Base-by-base conservation (phyloP, 2,888 invertebrate genomes). In the Steinernema hermaphroditum region DNA sequence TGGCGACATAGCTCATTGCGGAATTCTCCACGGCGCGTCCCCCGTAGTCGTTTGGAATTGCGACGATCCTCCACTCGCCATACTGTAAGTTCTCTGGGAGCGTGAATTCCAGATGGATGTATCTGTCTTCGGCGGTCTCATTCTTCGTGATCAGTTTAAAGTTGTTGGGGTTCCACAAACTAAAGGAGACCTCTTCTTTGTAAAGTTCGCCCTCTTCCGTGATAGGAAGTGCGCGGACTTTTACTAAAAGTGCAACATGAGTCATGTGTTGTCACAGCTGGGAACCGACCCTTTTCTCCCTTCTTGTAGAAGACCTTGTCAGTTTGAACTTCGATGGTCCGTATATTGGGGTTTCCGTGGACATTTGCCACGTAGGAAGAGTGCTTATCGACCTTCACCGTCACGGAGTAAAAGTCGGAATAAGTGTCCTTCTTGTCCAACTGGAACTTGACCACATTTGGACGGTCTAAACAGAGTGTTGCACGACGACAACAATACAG, bases 291-390 rank as follows among this genome's bases (percentile, higher is more conserved):
- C 8, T 46, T 78, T 72, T 84, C 83, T 0, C 77, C 78, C 19
- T 79, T 77, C 68, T 78, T 76, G 74, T 84, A 84, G 70, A 82
- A 75, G 16, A 74, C 71, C 74, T 83, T 84, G 69, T 82, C 81
- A 1, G 81, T 82, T 70, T 81, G 80, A n/a, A 84, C 72, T 69
- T 81, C 79, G 41, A 84, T 75, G n/a, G 75, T 74, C 29, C 75
- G 74, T 6, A 84, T 16, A 74, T 83, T 80, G 0, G 82, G 78
- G 2, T 77, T 73, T 19, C 82, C 79, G 8, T 68, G 50, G 12
- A 80, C 22, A 24, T 29, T 41, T 6, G 68, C 44, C 8, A 41
- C n/a, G 69, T 77, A 77, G 6, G 19, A 1, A 12, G 27, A 12
- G 9, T 44, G 72, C 1, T 14, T 2, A 19, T 19, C 37, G 1